Evolutionary conservation across 2,888 invertebrate genomes (phyloP), one percentile per base, ranked within the genome.

Genomic region (Pollenia labialis): DNA sequence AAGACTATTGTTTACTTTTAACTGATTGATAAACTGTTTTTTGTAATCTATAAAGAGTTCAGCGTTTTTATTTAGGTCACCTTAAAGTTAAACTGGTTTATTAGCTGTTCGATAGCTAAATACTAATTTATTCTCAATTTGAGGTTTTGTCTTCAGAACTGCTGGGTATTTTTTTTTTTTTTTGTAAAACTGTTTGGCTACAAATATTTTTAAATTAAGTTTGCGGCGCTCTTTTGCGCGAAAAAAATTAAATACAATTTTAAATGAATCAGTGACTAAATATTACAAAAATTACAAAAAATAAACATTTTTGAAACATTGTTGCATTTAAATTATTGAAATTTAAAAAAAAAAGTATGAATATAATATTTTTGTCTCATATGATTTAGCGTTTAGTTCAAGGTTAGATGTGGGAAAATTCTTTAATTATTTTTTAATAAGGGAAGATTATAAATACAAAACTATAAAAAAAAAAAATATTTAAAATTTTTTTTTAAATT

Each of bases 241-340:
- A 48, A 14, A 10, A 42, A 68, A 23, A 32, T 32, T 1, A 32
- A 44, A 44, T 44, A 42, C 44, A 32, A 54, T 44, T 18, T 62
- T 12, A 18, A 23, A 62, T 75, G 75, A 75, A 62, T 62, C 75
- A 75, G 50, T 52, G 62, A 18, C 16, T 62, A 52, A 60, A 18
- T 40, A 62, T 50, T 32, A 50, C 14, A 40, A 50, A 58, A 60
- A 6, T 32, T 32, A 32, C 32, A 32, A 40, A 50, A 56, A 32
- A 56, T n/a, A 11, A 74, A 44, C 7, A 56, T 46, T 12, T 44
- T 14, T 16, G n/a, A 46, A 69, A 69, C 23, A 42, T 69, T 79
- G 69, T 79, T 79, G 77, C 69, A 60, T 23, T 50, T 2, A 68
- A 79, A 79, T 58, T 50, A 60, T 50, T 68, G 42, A 69, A 79